Base-by-base conservation (phyloP, 2,888 invertebrate species). In the Sphinx pinastri region DNA sequence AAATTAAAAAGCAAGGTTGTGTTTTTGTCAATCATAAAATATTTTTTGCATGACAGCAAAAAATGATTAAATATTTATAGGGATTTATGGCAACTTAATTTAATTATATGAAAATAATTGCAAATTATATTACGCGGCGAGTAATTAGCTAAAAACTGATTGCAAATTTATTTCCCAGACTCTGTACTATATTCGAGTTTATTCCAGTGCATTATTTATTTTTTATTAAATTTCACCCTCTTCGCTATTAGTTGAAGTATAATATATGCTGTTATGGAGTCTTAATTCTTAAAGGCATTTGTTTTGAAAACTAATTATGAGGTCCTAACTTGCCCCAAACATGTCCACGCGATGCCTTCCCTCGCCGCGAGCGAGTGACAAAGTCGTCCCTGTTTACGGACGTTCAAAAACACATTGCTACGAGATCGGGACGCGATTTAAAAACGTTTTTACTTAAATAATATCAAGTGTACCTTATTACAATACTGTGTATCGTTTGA, bases 1-100 rank as follows among this genome's bases (percentile, higher is more conserved):
- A 77, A 81, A 83, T 83, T 80, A 79, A 80, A 81, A 63, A 63
- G 63, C 63, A 49, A 63, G 63, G 63, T 19, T 19, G 63, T 63
- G 49, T 49, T 49, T 55, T 49, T 63, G 49, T 63, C 19, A 63
- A 49, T 63, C 47, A 63, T 19, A 60, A 1, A 55, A 63, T 63
- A 13, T 13, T 63, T 63, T 49, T 63, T 63, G 63, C 13, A 13
- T 19, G 13, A 13, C 45, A 45, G 11, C 13, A 63, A 63, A 63
- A 63, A 63, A 63, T 10, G 0, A 49, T 63, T 47, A 10, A 13
- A 49, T 49, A 63, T 12, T 49, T 16, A 47, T 0, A 3, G 14
- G 10, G 16, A 57, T n/a, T 52, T 52, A 19, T 19, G 0, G 55
- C 10, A 19, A 7, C 19, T 57, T 19, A 6, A 31, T 12, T 58